phyloP scores from a whole-genome alignment of 2,797 vertebrate genomes.

The Onychomys torridus region DNA sequence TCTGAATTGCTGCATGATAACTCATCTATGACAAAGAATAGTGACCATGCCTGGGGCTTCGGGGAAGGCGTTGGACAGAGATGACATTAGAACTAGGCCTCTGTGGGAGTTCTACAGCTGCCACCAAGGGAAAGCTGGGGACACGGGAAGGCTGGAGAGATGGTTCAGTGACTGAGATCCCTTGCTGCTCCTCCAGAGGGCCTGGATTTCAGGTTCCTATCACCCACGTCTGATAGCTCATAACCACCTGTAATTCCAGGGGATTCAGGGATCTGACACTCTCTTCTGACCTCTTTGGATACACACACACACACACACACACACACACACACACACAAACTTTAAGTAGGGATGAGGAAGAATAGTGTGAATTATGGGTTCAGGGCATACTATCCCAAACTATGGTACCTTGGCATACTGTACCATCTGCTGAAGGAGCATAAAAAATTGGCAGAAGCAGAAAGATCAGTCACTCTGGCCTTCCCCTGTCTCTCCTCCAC shows the following conservation, averaged over 20 bases:
- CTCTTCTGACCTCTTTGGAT: background rate
- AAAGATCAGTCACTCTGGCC: background rate
- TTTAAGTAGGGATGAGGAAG: background rate
- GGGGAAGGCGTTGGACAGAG: background rate
- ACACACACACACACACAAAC: background rate
- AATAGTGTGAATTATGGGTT: background rate
- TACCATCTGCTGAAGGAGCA: background rate
- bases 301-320: background rate
- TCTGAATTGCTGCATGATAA: background rate
- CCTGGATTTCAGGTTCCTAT: background rate
- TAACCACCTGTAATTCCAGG: background rate
- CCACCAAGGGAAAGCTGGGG: background rate
- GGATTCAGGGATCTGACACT: background rate
- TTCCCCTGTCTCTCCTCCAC: background rate
- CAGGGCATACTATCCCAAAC: no score
- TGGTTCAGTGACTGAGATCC: background rate
- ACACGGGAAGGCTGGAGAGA: background rate
- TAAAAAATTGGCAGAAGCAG: background rate
- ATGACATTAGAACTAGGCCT: background rate
- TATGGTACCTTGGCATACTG: no score
- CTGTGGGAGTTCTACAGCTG: background rate
- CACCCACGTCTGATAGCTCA: background rate
- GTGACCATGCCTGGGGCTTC: background rate
- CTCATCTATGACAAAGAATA: background rate
- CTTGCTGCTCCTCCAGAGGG: background rate